phyloP scores from a whole-genome alignment of 1,140 invertebrate species.

The Sitobion miscanthi region DNA sequence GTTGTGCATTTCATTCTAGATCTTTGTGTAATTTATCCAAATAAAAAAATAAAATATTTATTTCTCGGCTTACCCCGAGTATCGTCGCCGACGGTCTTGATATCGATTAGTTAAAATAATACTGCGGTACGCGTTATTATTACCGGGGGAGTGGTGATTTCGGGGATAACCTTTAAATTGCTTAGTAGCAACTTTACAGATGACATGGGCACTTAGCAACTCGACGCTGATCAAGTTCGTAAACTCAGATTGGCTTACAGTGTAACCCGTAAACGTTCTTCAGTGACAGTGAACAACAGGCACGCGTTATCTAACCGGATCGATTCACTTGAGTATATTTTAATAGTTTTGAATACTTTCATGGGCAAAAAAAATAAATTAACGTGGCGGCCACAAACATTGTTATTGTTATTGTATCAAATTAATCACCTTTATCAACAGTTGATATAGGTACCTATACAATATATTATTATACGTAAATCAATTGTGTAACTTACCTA shows the following conservation, averaged over 20 bases:
- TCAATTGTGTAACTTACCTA: not conserved
- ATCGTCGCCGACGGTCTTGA: not conserved
- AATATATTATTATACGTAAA: not conserved
- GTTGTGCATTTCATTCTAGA: not conserved
- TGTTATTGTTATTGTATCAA: not conserved
- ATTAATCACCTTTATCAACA: not conserved
- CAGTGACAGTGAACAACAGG: no score
- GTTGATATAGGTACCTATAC: not conserved
- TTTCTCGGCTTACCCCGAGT: not conserved
- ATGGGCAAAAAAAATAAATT: not conserved
- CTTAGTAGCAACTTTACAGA: not conserved
- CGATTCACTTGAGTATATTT: not conserved
- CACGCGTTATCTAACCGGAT: not conserved
- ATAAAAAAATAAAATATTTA: not conserved
- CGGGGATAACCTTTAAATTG: not conserved
- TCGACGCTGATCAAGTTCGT: not conserved
- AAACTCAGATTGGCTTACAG: not conserved
- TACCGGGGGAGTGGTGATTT: not conserved
- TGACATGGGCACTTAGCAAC: not conserved
- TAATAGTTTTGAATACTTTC: not conserved
- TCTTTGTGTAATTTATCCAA: not conserved
- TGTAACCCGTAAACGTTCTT: not conserved
- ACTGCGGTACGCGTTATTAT: not conserved
- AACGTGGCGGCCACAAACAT: not conserved
- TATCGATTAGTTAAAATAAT: constrained; percentile 16